Conservation (phyloP, 2,797 vertebrate genomes). For the Etheostoma nigrum region DNA sequence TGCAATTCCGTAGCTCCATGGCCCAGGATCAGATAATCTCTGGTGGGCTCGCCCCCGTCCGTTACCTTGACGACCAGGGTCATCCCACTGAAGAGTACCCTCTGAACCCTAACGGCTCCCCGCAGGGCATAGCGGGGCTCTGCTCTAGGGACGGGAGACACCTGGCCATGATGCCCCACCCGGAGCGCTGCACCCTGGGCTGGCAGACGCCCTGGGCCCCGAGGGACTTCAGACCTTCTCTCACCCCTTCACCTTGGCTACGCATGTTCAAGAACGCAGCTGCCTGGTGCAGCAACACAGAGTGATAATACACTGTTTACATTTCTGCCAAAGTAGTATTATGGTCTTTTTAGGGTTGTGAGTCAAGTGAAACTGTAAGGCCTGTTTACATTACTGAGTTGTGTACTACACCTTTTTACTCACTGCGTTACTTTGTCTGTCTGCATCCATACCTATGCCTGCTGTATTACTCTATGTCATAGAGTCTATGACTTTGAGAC, state of each 20-base stretch:
- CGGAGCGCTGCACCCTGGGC: conserved; percentile 89
- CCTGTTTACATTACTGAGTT: conserved; percentile 7
- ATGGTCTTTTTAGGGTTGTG: not conserved
- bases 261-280: conserved; percentile 90
- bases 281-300: conserved; percentile 83
- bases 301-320: conserved; percentile 27
- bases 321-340: conserved; percentile 2
- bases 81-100: conserved; percentile 89
- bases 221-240: conserved; percentile 72
- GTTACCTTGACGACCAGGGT: conserved; percentile 90
- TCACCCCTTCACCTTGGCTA: conserved; percentile 88
- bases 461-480: conserved; percentile 25
- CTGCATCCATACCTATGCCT: not conserved
- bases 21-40: conserved; percentile 78
- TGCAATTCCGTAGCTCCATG: conserved; percentile 86
- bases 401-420: conserved; percentile 3
- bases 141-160: conserved; percentile 91
- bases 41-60: conserved; percentile 84
- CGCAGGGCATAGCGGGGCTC: conserved; percentile 87
- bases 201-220: conserved; percentile 97
- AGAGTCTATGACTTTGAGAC: not conserved
- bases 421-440: not conserved
- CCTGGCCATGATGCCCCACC: conserved; percentile 95
- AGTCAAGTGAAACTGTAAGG: not conserved
- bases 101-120: conserved; percentile 93